Base-by-base conservation (phyloP, 2,797 vertebrate genomes). In the Denticeps clupeoides region DNA sequence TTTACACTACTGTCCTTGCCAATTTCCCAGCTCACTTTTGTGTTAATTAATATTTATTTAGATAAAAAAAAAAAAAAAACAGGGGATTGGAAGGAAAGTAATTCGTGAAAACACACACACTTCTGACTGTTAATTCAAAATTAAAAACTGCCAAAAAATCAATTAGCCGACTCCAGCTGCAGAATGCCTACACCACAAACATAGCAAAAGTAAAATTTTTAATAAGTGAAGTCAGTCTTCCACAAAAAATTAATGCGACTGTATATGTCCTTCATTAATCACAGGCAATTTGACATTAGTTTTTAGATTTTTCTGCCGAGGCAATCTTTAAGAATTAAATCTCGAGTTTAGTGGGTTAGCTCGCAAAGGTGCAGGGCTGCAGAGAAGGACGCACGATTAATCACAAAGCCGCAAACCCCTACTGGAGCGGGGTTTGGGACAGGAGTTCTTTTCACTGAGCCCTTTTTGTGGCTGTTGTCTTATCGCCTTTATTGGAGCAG, bases 171-270 rank as follows among this genome's bases (percentile, higher is more conserved):
- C n/a, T 52, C 51, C 51, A 45, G 45, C 42, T 45, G 13, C 21
- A 8, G 19, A 46, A 29, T 26, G 46, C 28, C 47, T 40, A 31
- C 29, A 41, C 33, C 46, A 43, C 7, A 48, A 21, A 31, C 52
- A 44, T 42, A 46, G 45, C 47, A 55, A 77, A 79, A 72, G 57
- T 71, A 78, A 82, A 84, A 83, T 73, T 82, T 82, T 77, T 85
- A 82, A 83, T 81, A 77, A 72, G 67, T 78, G 82, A 79, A 78
- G 81, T 74, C 80, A 75, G 73, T 81, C 72, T 72, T 61, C 69
- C 71, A 57, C 53, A 75, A 77, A 77, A 70, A 82, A 79, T 82
- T 82, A 84, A 87, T 82, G 83, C 83, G 80, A 56, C 59, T 52
- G 47, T 28, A 27, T 25, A 32, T 40, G 49, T 53, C 51, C 53